Evolutionary conservation across 2,888 invertebrate genomes (phyloP).

Genomic region (Andrena minutula): DNA sequence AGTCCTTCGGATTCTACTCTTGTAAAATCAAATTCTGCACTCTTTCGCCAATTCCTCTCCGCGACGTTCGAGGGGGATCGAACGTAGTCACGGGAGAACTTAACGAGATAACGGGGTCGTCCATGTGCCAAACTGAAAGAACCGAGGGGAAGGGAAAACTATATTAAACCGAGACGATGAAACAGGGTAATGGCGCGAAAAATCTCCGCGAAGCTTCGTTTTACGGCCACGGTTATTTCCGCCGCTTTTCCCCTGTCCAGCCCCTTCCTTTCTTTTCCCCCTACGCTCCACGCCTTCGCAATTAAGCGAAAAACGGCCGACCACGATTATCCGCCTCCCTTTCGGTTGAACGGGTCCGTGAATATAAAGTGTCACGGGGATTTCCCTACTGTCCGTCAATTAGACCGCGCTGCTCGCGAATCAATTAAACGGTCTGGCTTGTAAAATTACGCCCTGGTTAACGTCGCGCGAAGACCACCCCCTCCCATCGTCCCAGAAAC

Average conservation of each 20-base stretch:
- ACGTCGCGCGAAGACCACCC: not conserved
- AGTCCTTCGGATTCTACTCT: not conserved
- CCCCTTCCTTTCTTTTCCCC: not conserved
- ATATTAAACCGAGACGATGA: not conserved
- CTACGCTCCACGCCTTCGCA: not conserved
- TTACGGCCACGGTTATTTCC: constrained; percentile 22
- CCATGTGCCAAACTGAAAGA: not conserved
- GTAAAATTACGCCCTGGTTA: constrained; percentile 1
- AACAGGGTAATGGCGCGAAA: constrained; percentile 17
- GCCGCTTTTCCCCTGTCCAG: not conserved
- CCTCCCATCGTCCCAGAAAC: not conserved
- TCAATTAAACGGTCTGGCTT: constrained; percentile 6
- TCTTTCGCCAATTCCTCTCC: too few species aligned
- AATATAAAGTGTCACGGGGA: constrained; percentile 17
- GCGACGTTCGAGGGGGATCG: not conserved
- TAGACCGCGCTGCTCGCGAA: too few species aligned
- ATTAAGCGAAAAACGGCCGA: constrained; percentile 16
- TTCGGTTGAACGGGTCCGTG: not conserved
- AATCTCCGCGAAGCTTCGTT: constrained; percentile 20
- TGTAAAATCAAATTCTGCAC: not conserved
- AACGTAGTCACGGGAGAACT: too few species aligned
- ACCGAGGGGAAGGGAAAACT: not conserved
- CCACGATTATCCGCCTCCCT: not conserved
- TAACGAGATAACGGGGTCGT: not conserved
- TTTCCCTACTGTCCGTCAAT: constrained; percentile 9